phyloP scores from a whole-genome alignment of 2,113 vertebrate species.

The Corythornis cristatus region DNA sequence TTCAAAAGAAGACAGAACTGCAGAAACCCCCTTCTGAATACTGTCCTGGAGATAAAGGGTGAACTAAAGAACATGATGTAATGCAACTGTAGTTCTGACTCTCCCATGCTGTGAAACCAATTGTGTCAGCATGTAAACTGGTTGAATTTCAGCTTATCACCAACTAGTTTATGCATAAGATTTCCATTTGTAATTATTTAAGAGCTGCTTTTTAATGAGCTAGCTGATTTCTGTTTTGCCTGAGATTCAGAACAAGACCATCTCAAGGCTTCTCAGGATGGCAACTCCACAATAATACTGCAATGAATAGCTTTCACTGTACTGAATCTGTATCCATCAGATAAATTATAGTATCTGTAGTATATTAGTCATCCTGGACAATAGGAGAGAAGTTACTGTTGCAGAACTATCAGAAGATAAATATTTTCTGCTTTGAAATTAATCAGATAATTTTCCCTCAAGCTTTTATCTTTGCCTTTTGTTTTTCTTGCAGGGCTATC shows the following conservation, averaged over 20 bases:
- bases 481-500: not conserved
- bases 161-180: not conserved
- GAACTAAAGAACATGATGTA: not conserved
- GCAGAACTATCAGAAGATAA: slow-evolving; percentile 4
- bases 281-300: not conserved
- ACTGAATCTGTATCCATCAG: not conserved
- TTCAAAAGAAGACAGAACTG: not conserved
- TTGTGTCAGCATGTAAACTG: not conserved
- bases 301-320: not conserved
- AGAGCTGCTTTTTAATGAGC: not conserved
- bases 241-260: not conserved
- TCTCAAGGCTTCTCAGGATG: not conserved
- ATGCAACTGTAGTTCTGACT: not conserved
- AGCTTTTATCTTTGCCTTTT: not conserved
- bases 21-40: not conserved
- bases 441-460: not conserved
- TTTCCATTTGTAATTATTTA: not conserved
- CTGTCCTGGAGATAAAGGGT: not conserved
- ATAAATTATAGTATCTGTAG: not conserved
- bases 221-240: not conserved
- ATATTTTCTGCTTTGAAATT: not conserved
- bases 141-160: not conserved
- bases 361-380: slow-evolving; percentile 29
- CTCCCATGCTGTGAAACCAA: not conserved
- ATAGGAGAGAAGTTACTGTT: not conserved